These are phyloP conservation scores for Microplitis deprimator DNA, from an alignment of 2,888 invertebrate species.

Conservation along the genomic window DNA sequence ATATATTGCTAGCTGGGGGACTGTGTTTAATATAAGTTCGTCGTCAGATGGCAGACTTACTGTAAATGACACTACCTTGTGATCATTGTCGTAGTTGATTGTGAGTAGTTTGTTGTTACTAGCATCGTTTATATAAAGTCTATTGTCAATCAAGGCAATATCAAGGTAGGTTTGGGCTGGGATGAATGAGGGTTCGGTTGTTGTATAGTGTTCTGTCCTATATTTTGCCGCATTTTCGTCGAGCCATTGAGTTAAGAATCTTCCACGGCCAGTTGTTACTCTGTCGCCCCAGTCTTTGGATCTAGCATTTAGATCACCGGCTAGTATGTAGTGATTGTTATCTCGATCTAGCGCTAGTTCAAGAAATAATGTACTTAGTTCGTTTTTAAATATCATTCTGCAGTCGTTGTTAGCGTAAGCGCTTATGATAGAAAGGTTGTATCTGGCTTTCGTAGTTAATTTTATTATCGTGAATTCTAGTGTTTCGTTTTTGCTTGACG, in stretches of 20 bases:
- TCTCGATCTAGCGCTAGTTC: not conserved
- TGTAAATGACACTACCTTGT: not conserved
- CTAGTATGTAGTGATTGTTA: not conserved
- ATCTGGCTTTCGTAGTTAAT: not conserved
- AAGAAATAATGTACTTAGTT: constrained; percentile 3
- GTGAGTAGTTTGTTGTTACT: no score
- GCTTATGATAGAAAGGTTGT: constrained; percentile 10
- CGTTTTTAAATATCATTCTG: not conserved
- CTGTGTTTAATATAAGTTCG: not conserved
- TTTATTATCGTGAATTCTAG: constrained; percentile 29
- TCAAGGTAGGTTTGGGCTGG: not conserved
- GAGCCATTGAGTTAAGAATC: not conserved
- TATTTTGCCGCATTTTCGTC: not conserved
- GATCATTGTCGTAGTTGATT: no score
- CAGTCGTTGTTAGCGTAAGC: constrained; percentile 1
- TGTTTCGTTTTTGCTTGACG: constrained; percentile 3
- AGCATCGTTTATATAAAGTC: no score
- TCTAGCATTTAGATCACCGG: constrained; percentile 22
- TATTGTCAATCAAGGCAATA: no score
- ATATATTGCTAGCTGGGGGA: not conserved
- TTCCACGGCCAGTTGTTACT: constrained; percentile 7
- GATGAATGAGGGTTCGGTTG: not conserved
- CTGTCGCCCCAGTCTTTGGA: constrained; percentile 19
- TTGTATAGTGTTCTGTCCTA: not conserved
- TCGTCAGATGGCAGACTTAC: not conserved